Base-by-base conservation (phyloP, 1,140 invertebrate species). In the Akabosia matsudoensis region DNA sequence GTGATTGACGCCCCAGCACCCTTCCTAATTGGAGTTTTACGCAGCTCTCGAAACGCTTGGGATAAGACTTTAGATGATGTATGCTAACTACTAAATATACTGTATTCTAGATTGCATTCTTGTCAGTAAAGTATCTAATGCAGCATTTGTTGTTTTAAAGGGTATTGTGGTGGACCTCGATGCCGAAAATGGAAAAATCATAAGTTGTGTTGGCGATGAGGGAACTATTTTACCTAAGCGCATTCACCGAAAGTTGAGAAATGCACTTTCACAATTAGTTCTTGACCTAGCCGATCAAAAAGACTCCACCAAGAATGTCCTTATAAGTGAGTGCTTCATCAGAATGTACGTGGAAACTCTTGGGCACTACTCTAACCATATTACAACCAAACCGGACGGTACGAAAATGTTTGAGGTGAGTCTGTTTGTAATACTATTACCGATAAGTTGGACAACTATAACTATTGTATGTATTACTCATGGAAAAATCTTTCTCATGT, bases 1-100 rank as follows among this genome's bases (percentile, higher is more conserved):
- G 88, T 93, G 28, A 85, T 91, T 28, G 88, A 91, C 79, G 89
- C 91, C 1, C 92, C 92, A 1, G 89, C 91, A 45, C 93, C 93
- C 0, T 90, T 90, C 75, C 85, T 94, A 0, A 89, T 92, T 71
- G 92, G 92, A 0, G 86, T 92, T 78, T 84, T 92, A 7, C 85
- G 86, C 70, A 82, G 84, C 10, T 81, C 83, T 86, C 81, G 85
- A 80, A 78, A 70, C 73, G 45, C 77, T 67, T 78, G 77, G 82
- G 82, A 78, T 70, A 56, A 83, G 84, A 81, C 74, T 73, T 83
- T 86, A 61, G 84, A 87, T 83, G 84, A 87, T 81, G 85, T 86
- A 83, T 81, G 83, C 75, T n/a, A 28, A 71, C 26, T 34, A 24
- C 33, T 45, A 33, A 73, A 22, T 54, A 56, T 30, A 31, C 52